Percentiles rank a stretch among this genome's conserved stretches.
Conservation (phyloP, 2,797 vertebrate genomes). For the Kryptopterus vitreolus region DNA sequence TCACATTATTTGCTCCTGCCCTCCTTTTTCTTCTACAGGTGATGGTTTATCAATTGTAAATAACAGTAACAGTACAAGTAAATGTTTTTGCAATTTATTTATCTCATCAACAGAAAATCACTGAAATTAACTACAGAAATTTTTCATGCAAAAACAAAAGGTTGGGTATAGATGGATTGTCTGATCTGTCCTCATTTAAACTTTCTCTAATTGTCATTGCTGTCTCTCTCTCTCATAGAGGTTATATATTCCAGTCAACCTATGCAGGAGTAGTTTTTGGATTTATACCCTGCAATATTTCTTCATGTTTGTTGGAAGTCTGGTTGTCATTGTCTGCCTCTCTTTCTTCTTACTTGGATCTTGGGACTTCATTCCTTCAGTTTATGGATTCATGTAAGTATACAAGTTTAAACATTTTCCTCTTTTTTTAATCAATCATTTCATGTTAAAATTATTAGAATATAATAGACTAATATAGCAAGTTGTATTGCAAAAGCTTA, state of each 20-base stretch:
- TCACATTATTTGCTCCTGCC: constrained; percentile 89
- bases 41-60: neutral
- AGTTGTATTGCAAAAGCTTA: neutral
- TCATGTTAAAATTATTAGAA: neutral
- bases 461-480: neutral
- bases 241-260: constrained; percentile 87
- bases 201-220: neutral
- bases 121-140: neutral
- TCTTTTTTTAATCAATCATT: neutral
- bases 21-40: constrained; percentile 93
- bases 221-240: constrained; percentile 69
- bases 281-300: constrained; percentile 83
- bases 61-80: neutral
- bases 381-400: constrained; percentile 97
- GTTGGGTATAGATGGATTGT: neutral
- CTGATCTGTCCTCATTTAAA: neutral
- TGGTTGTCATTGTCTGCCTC: constrained; percentile 85
- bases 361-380: constrained; percentile 93
- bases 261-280: constrained; percentile 85
- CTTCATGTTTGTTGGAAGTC: constrained; percentile 87
- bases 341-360: constrained; percentile 96
- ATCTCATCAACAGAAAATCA: neutral
- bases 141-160: neutral
- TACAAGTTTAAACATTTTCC: neutral
- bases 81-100: neutral